phyloP scores from a whole-genome alignment of 30 jellyfish, hydroid and myxozoan species.

The Phacellophora camtschatica region DNA sequence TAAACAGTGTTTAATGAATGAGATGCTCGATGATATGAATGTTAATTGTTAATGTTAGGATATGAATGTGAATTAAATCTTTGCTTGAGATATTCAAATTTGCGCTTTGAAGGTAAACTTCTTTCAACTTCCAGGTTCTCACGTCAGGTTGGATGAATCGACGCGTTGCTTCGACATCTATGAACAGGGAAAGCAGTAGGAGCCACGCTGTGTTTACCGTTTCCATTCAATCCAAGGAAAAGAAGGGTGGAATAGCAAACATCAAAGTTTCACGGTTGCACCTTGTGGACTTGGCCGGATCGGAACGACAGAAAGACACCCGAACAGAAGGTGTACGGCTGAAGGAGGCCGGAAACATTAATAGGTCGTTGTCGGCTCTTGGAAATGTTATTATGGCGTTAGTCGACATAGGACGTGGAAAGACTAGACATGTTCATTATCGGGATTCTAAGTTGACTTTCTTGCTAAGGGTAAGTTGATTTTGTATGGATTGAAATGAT shows the following conservation, averaged over 20 bases:
- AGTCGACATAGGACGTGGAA: slow-evolving; percentile 98
- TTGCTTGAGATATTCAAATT: not conserved
- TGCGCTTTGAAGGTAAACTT: not conserved
- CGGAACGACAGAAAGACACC: slow-evolving; percentile 97
- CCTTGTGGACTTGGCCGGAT: slow-evolving; percentile 96
- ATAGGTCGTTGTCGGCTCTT: slow-evolving; percentile 92
- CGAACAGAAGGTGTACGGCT: slow-evolving; percentile 89
- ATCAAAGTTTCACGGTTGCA: slow-evolving; percentile 90
- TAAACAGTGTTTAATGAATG: too few relatives aligned
- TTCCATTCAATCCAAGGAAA: slow-evolving; percentile 83
- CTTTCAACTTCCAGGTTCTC: slow-evolving; percentile 31
- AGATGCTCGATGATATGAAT: too few relatives aligned
- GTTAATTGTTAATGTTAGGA: too few relatives aligned
- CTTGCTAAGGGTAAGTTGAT: slow-evolving; percentile 83
- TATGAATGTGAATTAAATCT: too few relatives aligned
- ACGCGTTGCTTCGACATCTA: slow-evolving; percentile 98
- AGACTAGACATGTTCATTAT: slow-evolving; percentile 94
- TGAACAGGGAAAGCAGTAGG: slow-evolving; percentile 98
- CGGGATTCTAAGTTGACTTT: slow-evolving; percentile 94
- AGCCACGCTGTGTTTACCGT: slow-evolving; percentile 99
- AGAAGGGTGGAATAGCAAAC: slow-evolving; percentile 88
- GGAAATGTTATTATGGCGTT: slow-evolving; percentile 98
- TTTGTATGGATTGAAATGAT: not conserved
- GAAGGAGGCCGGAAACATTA: slow-evolving; percentile 97
- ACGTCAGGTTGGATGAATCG: slow-evolving; percentile 96